A percentile compares a stretch with the other conserved stretches of the same genome.
These are phyloP conservation scores for Drosophila austrosaltans DNA, from an alignment of 2,888 invertebrate species.

Conservation along the genomic window DNA sequence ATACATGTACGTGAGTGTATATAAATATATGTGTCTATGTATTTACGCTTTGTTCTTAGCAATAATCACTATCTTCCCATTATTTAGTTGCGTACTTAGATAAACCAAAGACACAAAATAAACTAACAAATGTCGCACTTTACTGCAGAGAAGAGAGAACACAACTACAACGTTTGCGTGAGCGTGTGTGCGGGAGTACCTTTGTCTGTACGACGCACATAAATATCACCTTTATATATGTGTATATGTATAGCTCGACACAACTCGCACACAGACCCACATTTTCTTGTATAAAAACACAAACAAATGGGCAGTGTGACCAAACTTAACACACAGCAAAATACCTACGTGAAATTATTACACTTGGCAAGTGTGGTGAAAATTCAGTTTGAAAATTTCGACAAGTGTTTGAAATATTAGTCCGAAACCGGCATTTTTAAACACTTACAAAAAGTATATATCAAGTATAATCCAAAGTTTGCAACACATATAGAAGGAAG, in stretches of 20 bases:
- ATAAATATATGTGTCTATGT: background rate
- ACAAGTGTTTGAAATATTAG: too few species aligned
- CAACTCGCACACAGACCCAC: conserved; percentile 11
- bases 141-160: conserved; percentile 1
- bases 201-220: background rate
- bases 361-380: background rate
- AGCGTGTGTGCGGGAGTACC: too few species aligned
- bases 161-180: background rate
- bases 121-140: conserved; percentile 10
- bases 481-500: too few species aligned
- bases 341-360: background rate
- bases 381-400: background rate
- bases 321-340: background rate
- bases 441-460: too few species aligned
- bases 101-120: conserved; percentile 12
- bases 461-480: too few species aligned
- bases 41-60: conserved; percentile 1
- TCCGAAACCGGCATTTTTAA: too few species aligned
- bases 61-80: background rate
- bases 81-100: conserved; percentile 9
- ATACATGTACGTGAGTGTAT: background rate
- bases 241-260: background rate
- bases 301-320: conserved; percentile 2
- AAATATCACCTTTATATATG: conserved; percentile 1
- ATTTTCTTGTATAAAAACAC: background rate